Base-by-base conservation (phyloP, 2,113 vertebrate species). In the Cyprinus carpio region DNA sequence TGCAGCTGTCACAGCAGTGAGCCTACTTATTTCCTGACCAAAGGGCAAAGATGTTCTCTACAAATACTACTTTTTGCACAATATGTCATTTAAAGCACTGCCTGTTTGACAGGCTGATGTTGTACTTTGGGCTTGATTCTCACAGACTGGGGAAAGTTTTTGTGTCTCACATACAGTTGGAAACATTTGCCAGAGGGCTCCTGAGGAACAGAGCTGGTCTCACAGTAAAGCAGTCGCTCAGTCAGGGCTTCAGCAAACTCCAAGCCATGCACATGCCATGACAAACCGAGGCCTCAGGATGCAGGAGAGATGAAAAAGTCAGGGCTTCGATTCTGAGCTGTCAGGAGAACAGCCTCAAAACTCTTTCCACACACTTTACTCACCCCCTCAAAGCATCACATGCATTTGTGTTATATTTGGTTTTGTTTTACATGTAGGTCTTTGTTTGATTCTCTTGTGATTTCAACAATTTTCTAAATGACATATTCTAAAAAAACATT, bases 1-100 rank as follows among this genome's bases (percentile, higher is more conserved):
- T 72, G 31, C 81, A 83, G 81, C 81, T 83, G 81, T 83, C 67
- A 74, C 49, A 72, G 81, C 81, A 56, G 29, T 27, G 31, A 37
- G 23, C 15, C 20, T 58, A 58, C 67, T 72, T 83, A 49, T 71
- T 69, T 71, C 62, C 23, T 58, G 67, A 54, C 64, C 65, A 82
- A 51, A 82, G 81, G 65, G 81, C 49, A 72, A 56, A 72, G 81
- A 72, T 58, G 27, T 18, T 81, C 18, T 65, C 25, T 29, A 31
- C 51, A 83, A 83, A 72, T 72, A 37, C 49, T 72, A 56, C 67
- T 51, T 56, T 69, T 74, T 72, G 51, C 67, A 58, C 65, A 40
- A 58, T 72, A 58, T 74, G 49, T 40, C 49, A 83, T 72, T 69
- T 51, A 34, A 56, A 71, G 46, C 43, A 51, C 25, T 49, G 25